Evolutionary conservation across 2,888 invertebrate genomes (phyloP).

Genomic region (Axea sp.): DNA sequence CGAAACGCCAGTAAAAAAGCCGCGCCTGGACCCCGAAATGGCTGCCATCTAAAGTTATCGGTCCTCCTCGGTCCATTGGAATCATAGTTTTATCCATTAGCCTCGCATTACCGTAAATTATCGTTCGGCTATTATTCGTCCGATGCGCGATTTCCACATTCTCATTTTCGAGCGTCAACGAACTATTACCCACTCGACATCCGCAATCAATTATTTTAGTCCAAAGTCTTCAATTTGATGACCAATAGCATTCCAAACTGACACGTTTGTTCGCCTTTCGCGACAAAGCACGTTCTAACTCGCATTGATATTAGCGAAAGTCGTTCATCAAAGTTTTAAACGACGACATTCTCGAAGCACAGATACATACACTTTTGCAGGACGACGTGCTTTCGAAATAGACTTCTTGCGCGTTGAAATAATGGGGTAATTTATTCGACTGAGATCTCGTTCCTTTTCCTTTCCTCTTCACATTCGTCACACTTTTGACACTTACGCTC

Average conservation of each 20-base stretch:
- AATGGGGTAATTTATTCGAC: not conserved
- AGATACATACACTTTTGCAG: slow-evolving; percentile 4
- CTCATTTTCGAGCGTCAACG: slow-evolving; percentile 25
- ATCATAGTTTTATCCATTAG: slow-evolving; percentile 9
- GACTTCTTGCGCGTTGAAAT: not conserved
- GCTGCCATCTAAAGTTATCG: no score
- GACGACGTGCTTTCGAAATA: slow-evolving; percentile 1
- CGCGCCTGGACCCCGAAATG: no score
- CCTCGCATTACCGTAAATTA: not conserved
- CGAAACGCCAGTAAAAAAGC: no score
- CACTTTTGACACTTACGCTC: not conserved
- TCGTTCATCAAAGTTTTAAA: slow-evolving; percentile 26
- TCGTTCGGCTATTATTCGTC: slow-evolving; percentile 1
- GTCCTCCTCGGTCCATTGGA: no score
- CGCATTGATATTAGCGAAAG: slow-evolving; percentile 46
- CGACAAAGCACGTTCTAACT: slow-evolving; percentile 26
- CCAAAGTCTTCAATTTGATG: slow-evolving; percentile 17
- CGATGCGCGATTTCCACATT: slow-evolving; percentile 16
- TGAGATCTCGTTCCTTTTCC: not conserved
- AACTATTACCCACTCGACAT: slow-evolving; percentile 22
- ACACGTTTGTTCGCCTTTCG: slow-evolving; percentile 40
- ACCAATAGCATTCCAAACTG: slow-evolving; percentile 29
- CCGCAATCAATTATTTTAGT: slow-evolving; percentile 27
- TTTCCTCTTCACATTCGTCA: not conserved
- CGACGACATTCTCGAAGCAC: slow-evolving; percentile 2